Evolutionary conservation across 1,140 invertebrate species (phyloP), one percentile per base, ranked within the genome.

Genomic region (Carcinoscorpius rotundicauda): DNA sequence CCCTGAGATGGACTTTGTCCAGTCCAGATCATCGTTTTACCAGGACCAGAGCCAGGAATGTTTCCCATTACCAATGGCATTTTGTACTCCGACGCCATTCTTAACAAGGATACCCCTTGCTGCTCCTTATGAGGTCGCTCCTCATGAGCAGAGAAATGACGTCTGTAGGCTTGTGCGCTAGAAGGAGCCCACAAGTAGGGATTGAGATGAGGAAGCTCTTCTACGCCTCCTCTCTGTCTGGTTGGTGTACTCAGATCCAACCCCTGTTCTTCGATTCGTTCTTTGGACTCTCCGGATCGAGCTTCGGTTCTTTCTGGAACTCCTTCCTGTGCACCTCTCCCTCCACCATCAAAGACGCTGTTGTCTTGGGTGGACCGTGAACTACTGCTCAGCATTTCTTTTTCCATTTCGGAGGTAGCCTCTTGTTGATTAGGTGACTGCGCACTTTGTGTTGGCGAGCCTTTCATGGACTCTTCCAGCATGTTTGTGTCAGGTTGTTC

Each of bases 181-280:
- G 68, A 63, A 49, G 63, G 66, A 9, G 65, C 62, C 68, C 68
- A 69, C 6, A 69, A 51, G 29, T 69, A 65, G 10, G 68, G 68
- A 52, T 55, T 64, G 9, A 69, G 63, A 61, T 67, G 61, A n/a
- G 68, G 68, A 29, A 69, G 49, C 4, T 62, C 49, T 57, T 62
- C 61, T 29, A 29, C 29, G 29, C 29, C 29, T 29, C 29, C 29
- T 29, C 29, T 29, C 10, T 49, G 59, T 29, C 59, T n/a, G n/a
- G 49, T 6, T 4, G 59, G 59, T 5, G 11, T 60, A 60, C 59
- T 60, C 48, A 60, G 49, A 50, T 60, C 59, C 49, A 60, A 60
- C 29, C 59, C 59, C 55, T 52, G n/a, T 62, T 51, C 6, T 52
- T n/a, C 3, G 62, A 29, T 29, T 29, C 29, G 29, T 29, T 29